phyloP scores from a whole-genome alignment of 1,140 invertebrate species.

The Maniola jurtina region DNA sequence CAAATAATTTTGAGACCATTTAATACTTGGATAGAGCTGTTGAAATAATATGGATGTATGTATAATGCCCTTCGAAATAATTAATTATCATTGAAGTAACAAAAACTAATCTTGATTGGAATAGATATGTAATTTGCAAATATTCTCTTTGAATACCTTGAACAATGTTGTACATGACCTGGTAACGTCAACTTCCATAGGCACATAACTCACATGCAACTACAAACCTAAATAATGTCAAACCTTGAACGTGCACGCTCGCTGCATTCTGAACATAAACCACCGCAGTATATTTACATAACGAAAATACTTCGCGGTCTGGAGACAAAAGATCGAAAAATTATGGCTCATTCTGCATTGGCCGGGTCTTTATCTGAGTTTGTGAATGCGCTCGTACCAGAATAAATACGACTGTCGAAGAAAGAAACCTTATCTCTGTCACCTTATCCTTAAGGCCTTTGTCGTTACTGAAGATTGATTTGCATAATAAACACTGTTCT shows the following conservation, averaged over 20 bases:
- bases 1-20: no score
- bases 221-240: conserved; percentile 30
- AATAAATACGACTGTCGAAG: conserved; percentile 29
- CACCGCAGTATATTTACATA: conserved; percentile 28
- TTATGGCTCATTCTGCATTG: conserved; percentile 21
- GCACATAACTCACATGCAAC: conserved; percentile 26
- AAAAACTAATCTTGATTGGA: no score
- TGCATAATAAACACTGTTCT: conserved; percentile 45
- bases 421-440: conserved; percentile 30
- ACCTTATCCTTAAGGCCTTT: conserved; percentile 23
- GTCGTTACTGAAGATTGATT: conserved; percentile 38
- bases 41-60: no score
- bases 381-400: conserved; percentile 19
- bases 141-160: conserved; percentile 16
- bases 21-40: no score
- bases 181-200: conserved; percentile 31
- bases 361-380: conserved; percentile 21
- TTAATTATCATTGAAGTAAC: no score
- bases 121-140: conserved; percentile 11
- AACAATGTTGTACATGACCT: conserved; percentile 28
- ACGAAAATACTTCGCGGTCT: conserved; percentile 22
- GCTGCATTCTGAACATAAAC: conserved; percentile 30
- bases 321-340: conserved; percentile 29
- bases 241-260: conserved; percentile 33
- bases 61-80: no score